A percentile compares a stretch with the other conserved stretches of the same genome.
Evolutionary conservation across 2,113 vertebrate genomes (phyloP).

Genomic region (Argyrosomus japonicus): DNA sequence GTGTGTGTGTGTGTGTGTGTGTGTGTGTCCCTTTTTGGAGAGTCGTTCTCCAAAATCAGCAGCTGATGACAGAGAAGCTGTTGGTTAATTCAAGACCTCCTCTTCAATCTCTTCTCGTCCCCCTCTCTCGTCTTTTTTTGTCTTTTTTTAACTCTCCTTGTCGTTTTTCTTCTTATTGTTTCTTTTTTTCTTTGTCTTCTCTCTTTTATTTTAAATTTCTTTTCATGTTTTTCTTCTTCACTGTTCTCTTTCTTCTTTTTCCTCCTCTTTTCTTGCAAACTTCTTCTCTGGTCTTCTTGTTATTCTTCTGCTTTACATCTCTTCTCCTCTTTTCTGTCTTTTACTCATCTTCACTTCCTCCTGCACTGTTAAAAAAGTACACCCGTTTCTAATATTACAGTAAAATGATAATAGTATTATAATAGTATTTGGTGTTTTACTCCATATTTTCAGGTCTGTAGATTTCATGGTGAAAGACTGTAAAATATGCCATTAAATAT

Average conservation of each 20-base stretch:
- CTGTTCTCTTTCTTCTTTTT: not conserved
- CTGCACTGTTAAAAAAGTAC: no score
- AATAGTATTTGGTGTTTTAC: no score
- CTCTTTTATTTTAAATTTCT: not conserved
- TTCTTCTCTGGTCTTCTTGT: not conserved
- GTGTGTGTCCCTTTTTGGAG: constrained; percentile 20
- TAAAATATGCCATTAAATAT: no score
- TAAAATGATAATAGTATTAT: no score
- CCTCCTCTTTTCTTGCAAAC: not conserved
- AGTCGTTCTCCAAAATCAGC: constrained; percentile 60
- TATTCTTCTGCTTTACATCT: not conserved
- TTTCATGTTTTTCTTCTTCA: not conserved
- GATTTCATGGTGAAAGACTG: no score
- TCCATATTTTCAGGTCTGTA: no score
- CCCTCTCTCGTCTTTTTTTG: not conserved
- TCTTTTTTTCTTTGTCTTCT: not conserved
- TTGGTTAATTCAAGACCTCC: constrained; percentile 53
- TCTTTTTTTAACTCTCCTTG: not conserved
- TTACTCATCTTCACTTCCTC: not conserved
- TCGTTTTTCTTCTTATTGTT: not conserved
- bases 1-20: constrained; percentile 11
- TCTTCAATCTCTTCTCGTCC: constrained; percentile 29
- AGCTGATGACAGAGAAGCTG: constrained; percentile 61
- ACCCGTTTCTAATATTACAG: no score
- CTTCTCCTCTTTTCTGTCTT: not conserved